Percentiles rank a stretch among this genome's conserved stretches.
Conservation (phyloP, 2,113 vertebrate species). For the Eudyptes chrysolophus region DNA sequence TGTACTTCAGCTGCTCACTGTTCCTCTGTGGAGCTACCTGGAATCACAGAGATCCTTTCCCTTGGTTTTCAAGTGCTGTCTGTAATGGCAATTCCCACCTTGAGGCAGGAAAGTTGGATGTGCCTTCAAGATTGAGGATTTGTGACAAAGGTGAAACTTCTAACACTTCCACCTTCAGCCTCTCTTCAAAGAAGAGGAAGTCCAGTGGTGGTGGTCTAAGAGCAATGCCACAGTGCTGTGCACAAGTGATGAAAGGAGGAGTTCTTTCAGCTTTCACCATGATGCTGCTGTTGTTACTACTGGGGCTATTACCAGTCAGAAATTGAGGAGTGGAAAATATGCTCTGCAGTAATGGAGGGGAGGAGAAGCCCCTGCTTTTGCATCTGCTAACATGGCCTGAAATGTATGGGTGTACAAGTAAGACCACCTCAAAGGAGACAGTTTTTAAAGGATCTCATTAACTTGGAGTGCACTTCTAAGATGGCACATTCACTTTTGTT, state of each 20-base stretch:
- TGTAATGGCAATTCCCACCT: neutral
- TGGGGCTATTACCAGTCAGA: neutral
- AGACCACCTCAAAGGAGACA: neutral
- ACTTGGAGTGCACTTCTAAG: neutral
- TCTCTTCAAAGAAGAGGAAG: neutral
- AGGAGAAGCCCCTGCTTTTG: neutral
- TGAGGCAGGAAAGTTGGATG: neutral
- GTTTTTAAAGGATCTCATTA: neutral
- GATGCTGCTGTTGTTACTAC: neutral
- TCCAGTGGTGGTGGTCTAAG: neutral
- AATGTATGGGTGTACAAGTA: neutral
- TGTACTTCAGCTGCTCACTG: neutral
- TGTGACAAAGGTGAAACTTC: neutral
- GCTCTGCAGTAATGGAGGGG: neutral
- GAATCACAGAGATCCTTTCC: neutral
- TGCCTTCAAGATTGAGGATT: neutral
- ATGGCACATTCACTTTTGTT: neutral
- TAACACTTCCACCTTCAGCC: neutral
- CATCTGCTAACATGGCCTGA: neutral
- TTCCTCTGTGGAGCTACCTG: neutral
- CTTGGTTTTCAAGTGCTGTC: neutral
- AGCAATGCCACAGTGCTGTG: neutral
- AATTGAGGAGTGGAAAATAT: neutral
- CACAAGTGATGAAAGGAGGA: neutral
- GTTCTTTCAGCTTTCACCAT: neutral